Base-by-base conservation (phyloP, 2,888 invertebrate species). In the Steinernema scapterisci region DNA sequence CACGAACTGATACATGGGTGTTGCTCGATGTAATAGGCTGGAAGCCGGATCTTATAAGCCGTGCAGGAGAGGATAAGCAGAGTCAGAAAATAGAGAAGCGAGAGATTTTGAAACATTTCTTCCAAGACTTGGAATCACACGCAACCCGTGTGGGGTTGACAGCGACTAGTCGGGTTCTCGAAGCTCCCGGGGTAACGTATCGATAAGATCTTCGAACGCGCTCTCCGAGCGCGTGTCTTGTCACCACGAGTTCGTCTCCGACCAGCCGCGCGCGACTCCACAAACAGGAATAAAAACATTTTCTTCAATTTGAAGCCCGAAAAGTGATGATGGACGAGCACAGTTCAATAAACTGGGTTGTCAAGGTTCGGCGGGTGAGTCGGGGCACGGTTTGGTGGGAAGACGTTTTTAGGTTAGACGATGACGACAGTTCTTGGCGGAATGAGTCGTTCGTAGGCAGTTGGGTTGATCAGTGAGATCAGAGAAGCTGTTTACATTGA, bases 261-360 rank as follows among this genome's bases (percentile, higher is more conserved):
- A 31, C 16, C 7, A 25, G 63, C 27, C 27, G 2, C 63, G 48
- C 48, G 16, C 48, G 48, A n/a, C 31, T 31, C 63, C 16, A 27
- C 38, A 38, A 38, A 38, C 38, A 9, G 9, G 38, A 38, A 31
- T 5, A 27, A 25, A 16, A 63, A 16, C 27, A 2, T 11, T 27
- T 21, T 63, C 25, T 63, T 38, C 25, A 63, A 63, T n/a, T 31
- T 3, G 63, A 27, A 54, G 11, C n/a, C n/a, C 38, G 5, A 38
- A 25, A 25, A 6, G 31, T 63, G 63, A 27, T 31, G 63, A 25
- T n/a, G 7, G 48, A 48, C 16, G n/a, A 19, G 19, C 16, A 16
- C 48, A 31, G 63, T 63, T 63, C 63, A 63, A 27, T 21, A 63
- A 63, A 63, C 63, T 63, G 63, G 63, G 63, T 63, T 63, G 63